A percentile compares a stretch with the other conserved stretches of the same genome.
These are phyloP conservation scores for Heliangelus exortis DNA, from an alignment of 2,797 vertebrate species.

Conservation along the genomic window DNA sequence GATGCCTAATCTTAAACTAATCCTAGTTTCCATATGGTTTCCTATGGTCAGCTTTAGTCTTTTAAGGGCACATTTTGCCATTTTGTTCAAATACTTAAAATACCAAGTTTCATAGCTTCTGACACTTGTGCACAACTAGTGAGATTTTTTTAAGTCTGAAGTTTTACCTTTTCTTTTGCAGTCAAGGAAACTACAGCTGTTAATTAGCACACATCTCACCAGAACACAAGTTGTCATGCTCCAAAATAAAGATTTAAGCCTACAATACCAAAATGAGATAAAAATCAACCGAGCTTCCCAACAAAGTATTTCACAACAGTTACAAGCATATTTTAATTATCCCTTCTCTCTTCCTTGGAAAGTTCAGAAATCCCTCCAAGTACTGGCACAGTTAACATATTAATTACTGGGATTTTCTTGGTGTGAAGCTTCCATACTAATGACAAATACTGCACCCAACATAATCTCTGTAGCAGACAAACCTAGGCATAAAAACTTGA, in stretches of 20 bases:
- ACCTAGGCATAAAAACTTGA: background rate
- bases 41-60: background rate
- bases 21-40: background rate
- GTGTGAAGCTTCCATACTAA: background rate
- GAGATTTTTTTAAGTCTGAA: background rate
- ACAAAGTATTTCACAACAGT: background rate
- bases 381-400: background rate
- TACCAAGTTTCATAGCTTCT: background rate
- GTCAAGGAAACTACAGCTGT: background rate
- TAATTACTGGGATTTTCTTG: background rate
- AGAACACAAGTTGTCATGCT: background rate
- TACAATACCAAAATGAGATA: background rate
- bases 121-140: background rate
- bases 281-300: background rate
- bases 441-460: background rate
- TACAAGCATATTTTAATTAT: background rate
- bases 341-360: background rate
- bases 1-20: background rate
- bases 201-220: background rate
- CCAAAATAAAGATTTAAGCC: background rate
- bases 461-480: background rate
- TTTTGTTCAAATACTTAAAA: background rate
- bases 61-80: background rate
- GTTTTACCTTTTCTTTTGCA: background rate
- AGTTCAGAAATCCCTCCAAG: background rate